Evolutionary conservation across 2,797 vertebrate species (phyloP).

Genomic region (Cryptoprocta ferox): DNA sequence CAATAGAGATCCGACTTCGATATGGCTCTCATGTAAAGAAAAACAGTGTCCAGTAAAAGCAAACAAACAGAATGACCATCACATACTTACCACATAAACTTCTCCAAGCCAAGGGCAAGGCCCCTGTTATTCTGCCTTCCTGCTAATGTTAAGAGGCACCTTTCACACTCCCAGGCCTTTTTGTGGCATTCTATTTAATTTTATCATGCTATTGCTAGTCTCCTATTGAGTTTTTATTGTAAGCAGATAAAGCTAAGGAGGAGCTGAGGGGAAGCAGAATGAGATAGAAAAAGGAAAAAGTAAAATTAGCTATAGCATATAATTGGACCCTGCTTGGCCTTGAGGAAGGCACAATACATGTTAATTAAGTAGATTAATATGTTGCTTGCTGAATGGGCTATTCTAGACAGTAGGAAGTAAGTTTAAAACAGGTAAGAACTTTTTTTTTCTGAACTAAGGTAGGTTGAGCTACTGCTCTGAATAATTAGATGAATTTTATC

Average conservation of each 20-base stretch:
- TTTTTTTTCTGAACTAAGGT: constrained; percentile 51
- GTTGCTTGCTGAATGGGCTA: constrained; percentile 45
- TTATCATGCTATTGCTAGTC: constrained; percentile 1
- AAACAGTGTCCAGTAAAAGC: neutral
- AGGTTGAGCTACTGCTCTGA: constrained; percentile 61
- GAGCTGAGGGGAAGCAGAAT: constrained; percentile 56
- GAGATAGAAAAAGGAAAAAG: constrained; percentile 66
- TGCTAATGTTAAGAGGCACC: constrained; percentile 37
- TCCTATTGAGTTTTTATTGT: constrained; percentile 65
- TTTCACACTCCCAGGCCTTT: constrained; percentile 58
- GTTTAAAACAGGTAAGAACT: constrained; percentile 70
- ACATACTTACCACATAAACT: neutral
- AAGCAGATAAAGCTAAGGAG: constrained; percentile 58
- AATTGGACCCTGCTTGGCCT: constrained; percentile 65
- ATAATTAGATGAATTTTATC: constrained; percentile 46
- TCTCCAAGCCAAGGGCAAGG: constrained; percentile 14
- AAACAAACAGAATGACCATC: constrained; percentile 48
- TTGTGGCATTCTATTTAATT: constrained; percentile 63
- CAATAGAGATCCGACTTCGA: constrained; percentile 1
- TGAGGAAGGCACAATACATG: constrained; percentile 65
- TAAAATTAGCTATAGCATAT: constrained; percentile 64
- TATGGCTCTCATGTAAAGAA: constrained; percentile 29
- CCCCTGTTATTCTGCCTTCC: neutral
- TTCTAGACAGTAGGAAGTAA: constrained; percentile 31
- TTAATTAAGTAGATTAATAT: constrained; percentile 66